These are phyloP conservation scores for Antennarius striatus DNA, from an alignment of 2,113 vertebrate genomes.

Conservation along the genomic window DNA sequence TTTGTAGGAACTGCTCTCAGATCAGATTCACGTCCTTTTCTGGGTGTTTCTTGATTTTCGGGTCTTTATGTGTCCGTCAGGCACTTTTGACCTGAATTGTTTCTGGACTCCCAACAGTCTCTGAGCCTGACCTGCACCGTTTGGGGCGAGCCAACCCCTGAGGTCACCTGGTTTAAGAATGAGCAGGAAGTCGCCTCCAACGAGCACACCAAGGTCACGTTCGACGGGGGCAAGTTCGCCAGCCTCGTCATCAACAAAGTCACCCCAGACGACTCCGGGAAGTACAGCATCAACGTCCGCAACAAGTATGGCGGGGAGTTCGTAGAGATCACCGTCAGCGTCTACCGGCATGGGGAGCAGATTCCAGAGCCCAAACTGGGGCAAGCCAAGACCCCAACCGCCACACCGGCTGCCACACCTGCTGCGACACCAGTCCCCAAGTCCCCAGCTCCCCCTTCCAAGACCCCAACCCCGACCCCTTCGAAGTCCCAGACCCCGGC, in stretches of 20 bases:
- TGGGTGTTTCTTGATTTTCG: too few relatives aligned
- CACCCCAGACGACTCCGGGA: constrained; percentile 92
- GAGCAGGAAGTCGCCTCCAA: constrained; percentile 85
- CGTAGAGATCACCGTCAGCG: constrained; percentile 95
- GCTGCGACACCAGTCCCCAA: constrained; percentile 51
- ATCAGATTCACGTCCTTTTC: too few relatives aligned
- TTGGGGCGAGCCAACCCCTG: constrained; percentile 92
- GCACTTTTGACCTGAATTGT: neutral
- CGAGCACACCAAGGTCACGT: constrained; percentile 84
- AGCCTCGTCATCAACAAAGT: constrained; percentile 90
- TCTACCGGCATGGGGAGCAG: constrained; percentile 91
- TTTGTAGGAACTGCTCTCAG: too few relatives aligned
- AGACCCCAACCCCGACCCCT: constrained; percentile 61
- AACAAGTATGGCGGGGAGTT: constrained; percentile 98
- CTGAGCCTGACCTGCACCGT: constrained; percentile 96
- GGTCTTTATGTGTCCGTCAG: neutral
- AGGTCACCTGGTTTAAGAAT: constrained; percentile 97
- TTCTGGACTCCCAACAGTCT: constrained; percentile 75
- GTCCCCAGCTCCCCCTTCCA: constrained; percentile 62
- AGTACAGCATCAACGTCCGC: constrained; percentile 94
- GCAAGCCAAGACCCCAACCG: constrained; percentile 70
- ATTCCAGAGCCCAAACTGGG: constrained; percentile 85
- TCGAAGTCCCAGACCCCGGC: constrained; percentile 70
- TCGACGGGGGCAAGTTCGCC: constrained; percentile 89
- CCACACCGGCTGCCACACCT: constrained; percentile 30